These are phyloP conservation scores for Pangasianodon gigas DNA, from an alignment of 2,113 vertebrate species.

Conservation along the genomic window DNA sequence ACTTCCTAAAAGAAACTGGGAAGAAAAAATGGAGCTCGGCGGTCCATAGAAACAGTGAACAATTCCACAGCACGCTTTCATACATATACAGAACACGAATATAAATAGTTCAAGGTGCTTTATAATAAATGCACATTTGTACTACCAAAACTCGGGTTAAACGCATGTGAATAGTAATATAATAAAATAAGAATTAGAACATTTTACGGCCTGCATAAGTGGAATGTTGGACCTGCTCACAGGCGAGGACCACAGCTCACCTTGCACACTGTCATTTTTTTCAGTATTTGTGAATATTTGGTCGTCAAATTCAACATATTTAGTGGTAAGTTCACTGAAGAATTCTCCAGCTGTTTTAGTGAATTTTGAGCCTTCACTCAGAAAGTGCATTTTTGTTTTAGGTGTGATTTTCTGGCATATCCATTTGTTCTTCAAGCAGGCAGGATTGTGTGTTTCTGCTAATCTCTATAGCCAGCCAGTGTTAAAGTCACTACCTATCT, in stretches of 20 bases:
- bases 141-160: background rate
- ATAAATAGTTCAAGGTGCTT: background rate
- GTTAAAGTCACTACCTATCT: background rate
- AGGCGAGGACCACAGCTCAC: background rate
- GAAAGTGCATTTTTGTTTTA: background rate
- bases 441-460: background rate
- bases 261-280: background rate
- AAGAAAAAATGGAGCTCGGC: background rate
- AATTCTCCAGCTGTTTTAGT: background rate
- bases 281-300: background rate
- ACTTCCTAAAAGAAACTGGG: background rate
- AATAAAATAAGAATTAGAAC: background rate
- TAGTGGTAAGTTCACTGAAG: background rate
- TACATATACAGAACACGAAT: background rate
- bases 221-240: background rate
- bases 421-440: background rate
- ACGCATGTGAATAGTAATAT: background rate
- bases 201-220: background rate
- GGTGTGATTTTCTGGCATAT: background rate
- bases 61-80: background rate
- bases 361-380: background rate
- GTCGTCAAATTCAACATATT: background rate
- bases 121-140: background rate
- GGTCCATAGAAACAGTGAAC: background rate
- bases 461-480: background rate